A percentile compares a stretch with the other conserved stretches of the same genome.
phyloP scores from a whole-genome alignment of 2,797 vertebrate species.

The Delichon dasypus region DNA sequence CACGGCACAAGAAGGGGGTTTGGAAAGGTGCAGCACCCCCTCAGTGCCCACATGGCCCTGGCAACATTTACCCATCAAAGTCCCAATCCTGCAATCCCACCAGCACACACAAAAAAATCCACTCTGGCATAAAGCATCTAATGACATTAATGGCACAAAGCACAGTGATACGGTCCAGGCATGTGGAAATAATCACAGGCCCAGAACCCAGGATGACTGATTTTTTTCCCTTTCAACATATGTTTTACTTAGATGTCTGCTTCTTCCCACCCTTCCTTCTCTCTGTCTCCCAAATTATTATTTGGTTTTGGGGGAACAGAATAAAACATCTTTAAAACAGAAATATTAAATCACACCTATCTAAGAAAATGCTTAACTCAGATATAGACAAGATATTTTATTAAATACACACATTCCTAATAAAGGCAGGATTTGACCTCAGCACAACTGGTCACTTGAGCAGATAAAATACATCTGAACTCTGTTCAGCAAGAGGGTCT shows the following conservation, averaged over 20 bases:
- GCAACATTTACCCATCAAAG: neutral
- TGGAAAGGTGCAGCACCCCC: neutral
- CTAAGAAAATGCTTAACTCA: neutral
- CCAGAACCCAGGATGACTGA: slow-evolving; percentile 37
- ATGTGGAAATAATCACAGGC: slow-evolving; percentile 61
- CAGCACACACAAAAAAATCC: neutral
- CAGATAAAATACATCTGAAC: slow-evolving; percentile 11
- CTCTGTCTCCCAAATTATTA: neutral
- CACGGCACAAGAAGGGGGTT: neutral
- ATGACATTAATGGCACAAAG: slow-evolving; percentile 61
- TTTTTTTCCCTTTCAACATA: slow-evolving; percentile 46
- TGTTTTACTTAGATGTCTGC: slow-evolving; percentile 44
- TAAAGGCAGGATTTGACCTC: neutral
- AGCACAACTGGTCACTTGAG: neutral
- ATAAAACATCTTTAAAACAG: neutral
- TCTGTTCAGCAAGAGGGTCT: neutral
- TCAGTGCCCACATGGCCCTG: neutral
- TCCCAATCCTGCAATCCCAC: neutral
- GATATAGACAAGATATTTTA: neutral
- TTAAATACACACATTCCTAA: neutral
- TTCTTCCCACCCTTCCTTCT: slow-evolving; percentile 22
- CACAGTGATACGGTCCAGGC: neutral
- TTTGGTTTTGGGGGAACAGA: neutral
- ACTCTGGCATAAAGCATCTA: neutral
- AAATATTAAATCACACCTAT: neutral